These are phyloP conservation scores for Venustoraphidia nigricollis DNA, from an alignment of 2,888 invertebrate species.

Conservation along the genomic window DNA sequence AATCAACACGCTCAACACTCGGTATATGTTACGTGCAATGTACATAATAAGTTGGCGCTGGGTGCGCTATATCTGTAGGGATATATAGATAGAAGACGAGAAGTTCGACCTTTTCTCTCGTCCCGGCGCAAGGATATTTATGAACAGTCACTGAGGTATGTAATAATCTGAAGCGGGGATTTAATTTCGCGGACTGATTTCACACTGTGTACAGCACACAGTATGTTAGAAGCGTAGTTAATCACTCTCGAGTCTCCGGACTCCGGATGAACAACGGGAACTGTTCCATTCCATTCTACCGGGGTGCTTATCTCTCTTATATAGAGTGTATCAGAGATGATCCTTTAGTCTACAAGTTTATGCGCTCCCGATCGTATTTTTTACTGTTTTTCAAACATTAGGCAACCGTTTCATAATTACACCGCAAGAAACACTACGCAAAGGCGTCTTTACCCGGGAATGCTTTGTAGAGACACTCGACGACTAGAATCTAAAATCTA, in stretches of 20 bases:
- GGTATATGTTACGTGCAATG: too few relatives aligned
- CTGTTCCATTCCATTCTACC: too few relatives aligned
- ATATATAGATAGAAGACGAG: too few relatives aligned
- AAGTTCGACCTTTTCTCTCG: neutral
- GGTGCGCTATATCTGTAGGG: too few relatives aligned
- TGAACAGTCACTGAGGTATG: slow-evolving; percentile 56
- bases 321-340: too few relatives aligned
- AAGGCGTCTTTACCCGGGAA: too few relatives aligned
- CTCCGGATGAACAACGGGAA: neutral
- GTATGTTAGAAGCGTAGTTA: slow-evolving; percentile 28
- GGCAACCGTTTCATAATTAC: too few relatives aligned
- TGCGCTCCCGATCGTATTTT: neutral
- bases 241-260: slow-evolving; percentile 23
- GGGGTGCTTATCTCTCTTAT: too few relatives aligned
- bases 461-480: too few relatives aligned
- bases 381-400: neutral
- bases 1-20: too few relatives aligned
- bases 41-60: too few relatives aligned
- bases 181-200: slow-evolving; percentile 60
- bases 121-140: slow-evolving; percentile 33
- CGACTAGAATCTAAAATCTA: neutral
- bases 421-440: too few relatives aligned
- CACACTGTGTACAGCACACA: slow-evolving; percentile 30
- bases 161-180: slow-evolving; percentile 55
- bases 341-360: neutral